A percentile compares a stretch with the other conserved stretches of the same genome.
Conservation (phyloP, 2,797 vertebrate species). For the Enteromius viviparus region DNA sequence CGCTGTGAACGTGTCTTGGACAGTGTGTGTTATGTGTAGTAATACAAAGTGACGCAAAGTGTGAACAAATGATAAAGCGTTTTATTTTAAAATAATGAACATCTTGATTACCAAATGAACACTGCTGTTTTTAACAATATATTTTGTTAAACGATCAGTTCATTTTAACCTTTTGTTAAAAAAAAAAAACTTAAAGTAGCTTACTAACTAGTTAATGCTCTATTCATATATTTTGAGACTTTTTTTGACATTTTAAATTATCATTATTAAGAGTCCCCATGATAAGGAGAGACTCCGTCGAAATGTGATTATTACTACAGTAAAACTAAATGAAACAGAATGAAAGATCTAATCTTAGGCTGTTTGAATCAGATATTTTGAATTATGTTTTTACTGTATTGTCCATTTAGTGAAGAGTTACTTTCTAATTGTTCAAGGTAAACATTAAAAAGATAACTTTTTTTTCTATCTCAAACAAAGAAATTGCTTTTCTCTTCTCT, state of each 20-base stretch:
- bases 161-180: fast-evolving
- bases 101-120: not conserved
- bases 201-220: not conserved
- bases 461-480: not conserved
- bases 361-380: not conserved
- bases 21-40: not conserved
- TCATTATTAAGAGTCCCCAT: no score
- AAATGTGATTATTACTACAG: not conserved
- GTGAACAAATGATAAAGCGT: not conserved
- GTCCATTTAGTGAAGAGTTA: no score
- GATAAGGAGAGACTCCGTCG: not conserved
- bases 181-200: not conserved
- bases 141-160: not conserved
- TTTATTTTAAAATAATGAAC: not conserved
- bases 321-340: not conserved
- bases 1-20: not conserved
- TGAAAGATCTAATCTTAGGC: no score
- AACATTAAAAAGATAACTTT: not conserved
- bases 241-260: no score
- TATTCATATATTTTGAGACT: not conserved
- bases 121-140: not conserved
- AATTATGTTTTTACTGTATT: not conserved
- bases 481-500: not conserved
- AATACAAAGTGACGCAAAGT: not conserved
- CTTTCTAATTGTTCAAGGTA: no score